A percentile compares a stretch with the other conserved stretches of the same genome.
phyloP scores from a whole-genome alignment of 2,113 vertebrate genomes.

The Aviceda subcristata region DNA sequence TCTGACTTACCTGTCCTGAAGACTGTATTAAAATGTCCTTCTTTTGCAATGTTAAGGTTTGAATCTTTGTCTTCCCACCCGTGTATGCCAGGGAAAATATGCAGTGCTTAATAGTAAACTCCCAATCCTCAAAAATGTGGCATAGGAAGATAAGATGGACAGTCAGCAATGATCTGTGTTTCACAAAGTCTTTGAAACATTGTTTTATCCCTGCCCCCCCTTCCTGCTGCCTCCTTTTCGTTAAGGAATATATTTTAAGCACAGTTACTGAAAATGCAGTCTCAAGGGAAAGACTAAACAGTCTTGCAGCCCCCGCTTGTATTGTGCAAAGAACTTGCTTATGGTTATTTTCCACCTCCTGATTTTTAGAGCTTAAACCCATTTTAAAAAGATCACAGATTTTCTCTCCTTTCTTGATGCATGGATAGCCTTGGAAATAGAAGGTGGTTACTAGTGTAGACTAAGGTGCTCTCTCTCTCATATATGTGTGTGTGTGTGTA shows the following conservation, averaged over 20 bases:
- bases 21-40: not conserved
- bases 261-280: not conserved
- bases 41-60: not conserved
- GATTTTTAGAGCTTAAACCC: not conserved
- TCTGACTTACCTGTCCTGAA: constrained; percentile 19
- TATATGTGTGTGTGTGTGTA: not conserved
- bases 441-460: not conserved
- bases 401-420: not conserved
- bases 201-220: not conserved
- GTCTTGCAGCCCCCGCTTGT: not conserved
- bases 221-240: not conserved
- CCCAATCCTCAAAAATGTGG: not conserved
- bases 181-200: not conserved
- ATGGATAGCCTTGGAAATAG: not conserved
- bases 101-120: not conserved
- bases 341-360: not conserved
- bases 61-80: not conserved
- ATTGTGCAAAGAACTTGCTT: not conserved
- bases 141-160: not conserved
- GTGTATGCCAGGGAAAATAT: not conserved
- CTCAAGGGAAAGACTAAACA: not conserved
- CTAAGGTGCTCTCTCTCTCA: not conserved
- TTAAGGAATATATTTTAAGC: not conserved
- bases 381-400: not conserved
- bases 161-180: not conserved